Evolutionary conservation across 2,797 vertebrate species (phyloP), one percentile per base, ranked within the genome.

Genomic region (Chrysocyon brachyurus): DNA sequence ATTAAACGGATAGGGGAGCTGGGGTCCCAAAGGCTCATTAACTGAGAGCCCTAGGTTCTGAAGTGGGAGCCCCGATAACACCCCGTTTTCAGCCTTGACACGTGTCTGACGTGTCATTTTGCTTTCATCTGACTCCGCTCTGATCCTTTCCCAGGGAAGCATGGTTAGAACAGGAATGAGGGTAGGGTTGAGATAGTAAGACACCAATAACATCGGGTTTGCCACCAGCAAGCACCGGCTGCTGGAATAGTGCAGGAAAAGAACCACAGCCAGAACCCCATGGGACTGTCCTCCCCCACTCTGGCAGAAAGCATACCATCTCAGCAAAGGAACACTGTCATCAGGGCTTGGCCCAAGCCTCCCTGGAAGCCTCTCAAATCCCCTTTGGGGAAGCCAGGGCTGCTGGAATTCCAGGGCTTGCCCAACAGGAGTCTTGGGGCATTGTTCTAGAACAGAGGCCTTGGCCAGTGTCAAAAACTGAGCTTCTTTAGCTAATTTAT

Each of bases 331-430:
- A 16, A 68, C 54, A 14, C 46, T 36, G 96, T 56, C 89, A 40
- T 68, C 78, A 26, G 8, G 57, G 57, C 77, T 92, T 91, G 90
- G 84, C 54, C 61, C 56, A 1, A 0, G 56, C 24, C 63, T 73
- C 73, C 52, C 68, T 56, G 91, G 88, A 91, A 92, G 68, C 61
- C 52, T 82, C 83, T 63, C 84, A 24, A 49, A 11, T 87, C 49
- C 81, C 90, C 77, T 78, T 72, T 83, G 15, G 78, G 77, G 66
- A 89, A 89, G 78, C 88, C 92, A 72, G 54, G 84, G 63, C 87
- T 73, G 75, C 28, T n/a, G 56, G 54, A 70, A 61, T 57, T 26
- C 63, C 24, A 49, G 57, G 28, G 22, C 82, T 87, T 94, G 94
- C 78, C 97, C 87, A 95, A 64, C 21, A 15, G 24, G 52, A 86